A percentile compares a stretch with the other conserved stretches of the same genome.
Evolutionary conservation across 2,888 invertebrate genomes (phyloP).

Genomic region (Plemyria rubiginata): DNA sequence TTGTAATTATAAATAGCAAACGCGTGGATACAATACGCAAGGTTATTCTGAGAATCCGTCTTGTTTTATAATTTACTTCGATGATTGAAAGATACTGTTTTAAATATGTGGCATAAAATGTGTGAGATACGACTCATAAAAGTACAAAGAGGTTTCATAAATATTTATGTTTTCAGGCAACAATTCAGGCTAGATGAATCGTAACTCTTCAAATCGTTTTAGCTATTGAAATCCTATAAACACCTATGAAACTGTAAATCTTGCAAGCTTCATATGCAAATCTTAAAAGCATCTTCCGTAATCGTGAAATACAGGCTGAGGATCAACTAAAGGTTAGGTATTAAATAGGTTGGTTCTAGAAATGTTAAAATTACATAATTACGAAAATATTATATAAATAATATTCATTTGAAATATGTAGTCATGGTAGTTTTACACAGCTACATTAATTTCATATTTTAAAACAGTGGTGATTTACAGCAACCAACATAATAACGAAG

Average conservation of each 20-base stretch:
- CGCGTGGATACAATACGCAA: conserved; percentile 79
- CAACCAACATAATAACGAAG: too few species aligned
- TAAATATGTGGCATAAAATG: conserved; percentile 62
- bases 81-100: conserved; percentile 71
- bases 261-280: conserved; percentile 19
- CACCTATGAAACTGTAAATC: conserved; percentile 45
- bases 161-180: conserved; percentile 64
- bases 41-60: conserved; percentile 75
- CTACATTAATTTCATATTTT: too few species aligned
- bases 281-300: conserved; percentile 5
- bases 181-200: conserved; percentile 66
- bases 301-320: neutral
- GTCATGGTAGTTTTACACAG: too few species aligned
- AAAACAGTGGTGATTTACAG: neutral
- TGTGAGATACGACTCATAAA: conserved; percentile 61
- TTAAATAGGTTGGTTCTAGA: neutral
- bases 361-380: too few species aligned
- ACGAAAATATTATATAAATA: too few species aligned
- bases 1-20: conserved; percentile 82
- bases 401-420: too few species aligned
- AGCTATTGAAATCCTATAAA: conserved; percentile 59
- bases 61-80: conserved; percentile 72
- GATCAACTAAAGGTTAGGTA: neutral
- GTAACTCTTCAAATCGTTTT: conserved; percentile 60
- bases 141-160: conserved; percentile 65